Evolutionary conservation across 2,888 invertebrate species (phyloP).

Genomic region (Tenthredo livida): DNA sequence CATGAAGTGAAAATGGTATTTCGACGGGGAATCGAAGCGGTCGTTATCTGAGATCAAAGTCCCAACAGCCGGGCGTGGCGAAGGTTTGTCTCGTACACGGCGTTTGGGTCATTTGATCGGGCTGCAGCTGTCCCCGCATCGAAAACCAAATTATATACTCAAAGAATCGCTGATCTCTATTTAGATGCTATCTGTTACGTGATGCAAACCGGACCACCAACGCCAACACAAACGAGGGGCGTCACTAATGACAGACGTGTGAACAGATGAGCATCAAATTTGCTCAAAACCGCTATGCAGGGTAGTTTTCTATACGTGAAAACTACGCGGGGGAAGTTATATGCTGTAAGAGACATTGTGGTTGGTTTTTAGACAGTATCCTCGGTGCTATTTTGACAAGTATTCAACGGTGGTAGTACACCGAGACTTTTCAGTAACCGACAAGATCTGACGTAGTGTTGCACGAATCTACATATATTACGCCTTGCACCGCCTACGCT

Average conservation of each 20-base stretch:
- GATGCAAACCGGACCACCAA: conserved; percentile 62
- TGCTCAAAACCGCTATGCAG: conserved; percentile 42
- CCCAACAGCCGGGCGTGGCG: conserved; percentile 30
- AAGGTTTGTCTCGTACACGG: conserved; percentile 23
- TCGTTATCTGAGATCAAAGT: conserved; percentile 51
- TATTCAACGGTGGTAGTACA: background rate
- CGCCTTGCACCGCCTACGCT: background rate
- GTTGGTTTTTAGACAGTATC: background rate
- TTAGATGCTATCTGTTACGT: conserved; percentile 74
- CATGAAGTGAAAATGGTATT: conserved; percentile 26
- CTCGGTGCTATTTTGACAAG: background rate
- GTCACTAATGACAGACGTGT: conserved; percentile 63
- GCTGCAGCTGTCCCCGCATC: conserved; percentile 76
- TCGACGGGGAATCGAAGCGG: conserved; percentile 17
- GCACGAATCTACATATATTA: background rate
- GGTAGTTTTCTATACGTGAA: conserved; percentile 9
- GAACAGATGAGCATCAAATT: conserved; percentile 63
- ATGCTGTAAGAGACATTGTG: background rate
- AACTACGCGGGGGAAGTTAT: background rate
- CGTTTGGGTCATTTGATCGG: conserved; percentile 62
- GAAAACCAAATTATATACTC: conserved; percentile 77
- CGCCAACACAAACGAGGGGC: conserved; percentile 47
- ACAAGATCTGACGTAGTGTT: background rate
- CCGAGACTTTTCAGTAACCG: background rate
- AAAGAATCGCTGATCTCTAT: conserved; percentile 76